Base-by-base conservation (phyloP, 2,797 vertebrate species). In the Buceros bicornis region DNA sequence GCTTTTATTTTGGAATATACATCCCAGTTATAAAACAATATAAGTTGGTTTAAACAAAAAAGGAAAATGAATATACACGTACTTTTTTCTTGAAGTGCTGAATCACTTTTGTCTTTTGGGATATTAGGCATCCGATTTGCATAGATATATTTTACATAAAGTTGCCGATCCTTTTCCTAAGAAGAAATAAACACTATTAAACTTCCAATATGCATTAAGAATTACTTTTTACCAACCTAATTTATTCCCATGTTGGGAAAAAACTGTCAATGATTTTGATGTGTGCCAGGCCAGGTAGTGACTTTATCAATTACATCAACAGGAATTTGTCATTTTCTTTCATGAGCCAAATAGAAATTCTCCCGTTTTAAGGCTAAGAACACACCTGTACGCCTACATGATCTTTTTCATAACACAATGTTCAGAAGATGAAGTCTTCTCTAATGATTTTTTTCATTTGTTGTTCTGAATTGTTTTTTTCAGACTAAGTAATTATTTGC, bases 141-240 rank as follows among this genome's bases (percentile, higher is more conserved):
- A 81, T 98, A 99, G 97, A 98, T 99, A 67, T 98, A 98, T 94
- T 91, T 96, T 65, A 95, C 82, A n/a, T 97, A 95, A 57, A 98
- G 92, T 69, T 98, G 96, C n/a, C 89, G 96, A 43, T 98, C 97
- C 86, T 96, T 98, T 66, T 98, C 97, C 98, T 99, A 82, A 95
- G 92, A 93, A 97, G 90, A 86, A 64, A 91, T 17, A 82, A 77
- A 94, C 13, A 37, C 6, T 6, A 57, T 64, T 58, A 88, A 73
- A 31, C 20, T 90, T 93, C 33, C 17, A 61, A 61, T 14, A 40
- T 2, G 24, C 16, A 16, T 35, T 31, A 54, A 85, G 31, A 73
- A n/a, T 45, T 45, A n/a, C 4, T 61, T 85, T 73, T 77, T 48
- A 35, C 10, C n/a, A 10, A 4, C 21, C 20, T 51, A 21, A 40